A percentile compares a stretch with the other conserved stretches of the same genome.
Evolutionary conservation across 2,888 invertebrate genomes (phyloP).

Genomic region (Cartodere bifasciata): DNA sequence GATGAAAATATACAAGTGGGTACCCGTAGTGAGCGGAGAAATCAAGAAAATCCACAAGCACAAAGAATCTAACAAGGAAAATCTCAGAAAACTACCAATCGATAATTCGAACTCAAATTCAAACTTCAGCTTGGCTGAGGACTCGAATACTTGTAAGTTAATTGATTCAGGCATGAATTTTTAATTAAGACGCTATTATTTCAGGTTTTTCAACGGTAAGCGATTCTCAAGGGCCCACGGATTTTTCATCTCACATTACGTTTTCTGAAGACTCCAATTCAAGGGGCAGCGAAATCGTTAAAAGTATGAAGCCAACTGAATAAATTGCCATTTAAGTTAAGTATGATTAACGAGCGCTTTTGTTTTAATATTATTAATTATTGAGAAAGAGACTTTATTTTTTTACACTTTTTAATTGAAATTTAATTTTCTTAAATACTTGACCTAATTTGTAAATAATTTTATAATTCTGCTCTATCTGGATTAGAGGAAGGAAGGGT

Average conservation of each 20-base stretch:
- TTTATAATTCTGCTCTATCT: too few species aligned
- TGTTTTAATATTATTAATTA: too few species aligned
- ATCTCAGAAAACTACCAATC: conserved; percentile 54
- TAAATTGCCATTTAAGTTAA: conserved; percentile 5
- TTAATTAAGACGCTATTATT: conserved; percentile 18
- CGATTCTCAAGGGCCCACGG: conserved; percentile 79
- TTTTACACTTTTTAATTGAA: too few species aligned
- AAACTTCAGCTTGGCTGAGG: conserved; percentile 76
- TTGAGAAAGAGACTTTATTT: too few species aligned
- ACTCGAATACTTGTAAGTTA: conserved; percentile 77
- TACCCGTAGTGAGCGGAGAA: conserved; percentile 74
- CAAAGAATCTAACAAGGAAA: conserved; percentile 69
- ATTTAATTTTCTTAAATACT: too few species aligned
- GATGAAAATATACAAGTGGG: conserved; percentile 99
- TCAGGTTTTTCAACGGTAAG: conserved; percentile 82
- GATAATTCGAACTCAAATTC: conserved; percentile 73
- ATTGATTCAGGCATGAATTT: conserved; percentile 2
- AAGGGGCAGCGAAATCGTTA: conserved; percentile 70
- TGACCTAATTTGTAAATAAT: too few species aligned
- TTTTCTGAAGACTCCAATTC: conserved; percentile 88
- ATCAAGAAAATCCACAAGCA: conserved; percentile 48
- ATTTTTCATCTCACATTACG: conserved; percentile 73
- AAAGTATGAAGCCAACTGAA: conserved; percentile 56
- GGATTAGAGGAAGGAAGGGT: too few species aligned
- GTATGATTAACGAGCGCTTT: too few species aligned